Evolutionary conservation across 2,888 invertebrate genomes (phyloP).

Genomic region (Germaria angustata): DNA sequence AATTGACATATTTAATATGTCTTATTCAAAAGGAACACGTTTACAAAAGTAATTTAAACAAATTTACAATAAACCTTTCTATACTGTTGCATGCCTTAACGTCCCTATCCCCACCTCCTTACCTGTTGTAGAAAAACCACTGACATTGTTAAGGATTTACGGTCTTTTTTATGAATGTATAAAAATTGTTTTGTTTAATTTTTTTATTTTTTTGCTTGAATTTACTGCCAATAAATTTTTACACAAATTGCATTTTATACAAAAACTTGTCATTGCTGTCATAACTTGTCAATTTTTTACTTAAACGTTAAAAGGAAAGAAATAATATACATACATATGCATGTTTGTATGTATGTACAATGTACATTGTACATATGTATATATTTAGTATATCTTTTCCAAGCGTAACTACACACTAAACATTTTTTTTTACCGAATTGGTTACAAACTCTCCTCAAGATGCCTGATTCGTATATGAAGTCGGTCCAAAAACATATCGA

Average conservation of each 20-base stretch:
- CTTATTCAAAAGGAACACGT: slow-evolving; percentile 10
- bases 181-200: neutral
- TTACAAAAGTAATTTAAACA: slow-evolving; percentile 43
- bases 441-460: too few species aligned
- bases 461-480: too few species aligned
- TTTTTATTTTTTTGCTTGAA: neutral
- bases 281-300: slow-evolving; percentile 61
- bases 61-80: neutral
- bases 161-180: neutral
- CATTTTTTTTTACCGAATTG: too few species aligned
- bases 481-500: too few species aligned
- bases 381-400: neutral
- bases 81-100: neutral
- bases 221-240: slow-evolving; percentile 28
- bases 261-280: slow-evolving; percentile 63
- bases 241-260: slow-evolving; percentile 37
- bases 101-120: neutral
- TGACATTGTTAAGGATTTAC: slow-evolving; percentile 14
- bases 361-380: too few species aligned
- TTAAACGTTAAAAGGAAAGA: slow-evolving; percentile 18
- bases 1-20: slow-evolving; percentile 44
- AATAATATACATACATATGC: neutral
- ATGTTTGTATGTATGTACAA: too few species aligned
- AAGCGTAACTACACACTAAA: neutral
- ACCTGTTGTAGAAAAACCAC: neutral